Evolutionary conservation across 2,113 vertebrate species (phyloP).

Genomic region (Meles meles): DNA sequence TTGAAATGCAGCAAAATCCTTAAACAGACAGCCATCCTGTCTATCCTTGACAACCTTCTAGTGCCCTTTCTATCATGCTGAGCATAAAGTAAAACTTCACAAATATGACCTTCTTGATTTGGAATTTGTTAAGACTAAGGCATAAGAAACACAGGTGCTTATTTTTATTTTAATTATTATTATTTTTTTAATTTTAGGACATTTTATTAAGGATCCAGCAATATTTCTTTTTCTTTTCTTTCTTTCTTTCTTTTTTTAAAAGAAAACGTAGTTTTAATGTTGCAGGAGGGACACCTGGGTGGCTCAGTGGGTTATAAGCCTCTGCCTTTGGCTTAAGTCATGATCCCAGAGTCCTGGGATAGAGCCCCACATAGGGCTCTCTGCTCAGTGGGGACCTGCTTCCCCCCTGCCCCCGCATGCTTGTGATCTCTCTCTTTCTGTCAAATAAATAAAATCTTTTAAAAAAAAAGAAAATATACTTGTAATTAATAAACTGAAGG

Average conservation of each 20-base stretch:
- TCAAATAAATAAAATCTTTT: no score
- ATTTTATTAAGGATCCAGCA: background rate
- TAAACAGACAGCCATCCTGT: background rate
- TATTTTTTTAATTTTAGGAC: background rate
- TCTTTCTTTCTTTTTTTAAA: background rate
- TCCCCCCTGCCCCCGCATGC: no score
- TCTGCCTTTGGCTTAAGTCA: no score
- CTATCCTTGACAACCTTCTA: background rate
- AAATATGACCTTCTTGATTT: background rate
- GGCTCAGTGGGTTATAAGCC: no score
- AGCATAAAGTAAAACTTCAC: background rate
- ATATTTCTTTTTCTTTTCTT: background rate
- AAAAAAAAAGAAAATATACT: no score
- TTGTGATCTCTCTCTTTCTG: no score
- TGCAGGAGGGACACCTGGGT: background rate
- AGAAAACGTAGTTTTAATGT: background rate
- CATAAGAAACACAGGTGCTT: background rate
- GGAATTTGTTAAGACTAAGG: background rate
- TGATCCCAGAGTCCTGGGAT: no score
- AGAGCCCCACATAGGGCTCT: no score
- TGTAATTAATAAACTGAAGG: no score
- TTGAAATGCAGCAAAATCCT: background rate
- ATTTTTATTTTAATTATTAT: background rate
- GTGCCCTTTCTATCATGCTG: background rate
- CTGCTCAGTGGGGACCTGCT: no score